Evolutionary conservation across 2,113 vertebrate genomes (phyloP), one percentile per base, ranked within the genome.

Genomic region (Macrotus californicus): DNA sequence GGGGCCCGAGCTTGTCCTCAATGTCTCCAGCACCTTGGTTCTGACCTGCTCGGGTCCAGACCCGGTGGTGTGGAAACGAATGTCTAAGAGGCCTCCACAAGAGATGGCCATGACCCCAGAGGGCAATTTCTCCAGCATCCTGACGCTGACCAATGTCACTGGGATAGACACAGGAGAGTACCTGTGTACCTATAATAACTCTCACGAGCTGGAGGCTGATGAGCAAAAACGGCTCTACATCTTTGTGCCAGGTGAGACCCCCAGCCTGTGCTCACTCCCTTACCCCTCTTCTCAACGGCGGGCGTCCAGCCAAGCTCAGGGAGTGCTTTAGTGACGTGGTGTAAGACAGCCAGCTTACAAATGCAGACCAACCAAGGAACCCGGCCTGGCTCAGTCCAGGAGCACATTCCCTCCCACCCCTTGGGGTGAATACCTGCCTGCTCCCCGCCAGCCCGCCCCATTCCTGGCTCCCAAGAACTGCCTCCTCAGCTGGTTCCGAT

Each of bases 111-210:
- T 93, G 64, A 97, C 97, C 64, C 87, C 89, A 72, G 95, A 98
- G 0, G 90, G 97, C 48, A 96, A n/a, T 92, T 98, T 98, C 0
- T 64, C 98, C 91, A 99, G 98, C 76, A 96, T 96, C 9, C 97
- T 99, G 80, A 98, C 97, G 0, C 98, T 99, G 87, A 89, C 89
- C 87, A 98, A 98, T 0, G 98, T 99, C 94, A 99, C 98, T 0
- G 99, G 99, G 97, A 96, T 88, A 5, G 98, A 99, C 97, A 99
- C 99, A 0, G 99, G 99, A 14, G 98, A 99, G 76, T 99, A 99
- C 80, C 81, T 95, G 0, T 99, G 99, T 75, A 14, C 75, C 34
- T 98, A 99, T 96, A 95, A 97, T 66, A 87, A 93, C 0, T 95
- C 97, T 39, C 83, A 29, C 0, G 88, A 36, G 29, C 87, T 95